Percentiles rank a stretch among this genome's conserved stretches.
phyloP scores from a whole-genome alignment of 2,797 vertebrate genomes.

The Lagodon rhomboides region DNA sequence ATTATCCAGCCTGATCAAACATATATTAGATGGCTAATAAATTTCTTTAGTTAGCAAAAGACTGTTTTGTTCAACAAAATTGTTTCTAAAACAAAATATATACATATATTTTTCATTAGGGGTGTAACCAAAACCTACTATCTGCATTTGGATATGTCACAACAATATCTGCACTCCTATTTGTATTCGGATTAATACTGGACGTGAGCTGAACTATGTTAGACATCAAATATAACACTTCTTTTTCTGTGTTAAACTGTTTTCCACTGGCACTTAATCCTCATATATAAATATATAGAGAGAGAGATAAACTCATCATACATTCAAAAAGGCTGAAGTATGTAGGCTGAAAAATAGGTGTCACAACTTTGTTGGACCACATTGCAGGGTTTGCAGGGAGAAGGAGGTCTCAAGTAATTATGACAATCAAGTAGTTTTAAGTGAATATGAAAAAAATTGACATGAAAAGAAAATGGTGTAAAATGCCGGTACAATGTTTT shows the following conservation, averaged over 20 bases:
- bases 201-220: neutral
- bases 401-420: too few species aligned
- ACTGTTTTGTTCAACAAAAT: conserved; percentile 9
- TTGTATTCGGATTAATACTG: neutral
- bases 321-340: too few species aligned
- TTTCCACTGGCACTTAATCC: neutral
- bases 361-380: too few species aligned
- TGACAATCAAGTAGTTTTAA: too few species aligned
- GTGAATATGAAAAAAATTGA: too few species aligned
- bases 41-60: neutral
- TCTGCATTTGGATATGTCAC: neutral
- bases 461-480: too few species aligned
- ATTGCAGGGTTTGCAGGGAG: too few species aligned
- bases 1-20: conserved; percentile 27
- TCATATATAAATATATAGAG: neutral
- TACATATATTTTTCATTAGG: neutral
- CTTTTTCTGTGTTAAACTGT: too few species aligned
- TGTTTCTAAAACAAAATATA: neutral
- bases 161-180: neutral
- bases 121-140: neutral
- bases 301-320: too few species aligned
- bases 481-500: too few species aligned
- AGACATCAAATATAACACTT: too few species aligned
- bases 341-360: too few species aligned
- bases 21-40: neutral